Percentiles rank a stretch among this genome's conserved stretches.
These are phyloP conservation scores for Protobothrops mucrosquamatus DNA, from an alignment of 2,113 vertebrate genomes.

Conservation along the genomic window DNA sequence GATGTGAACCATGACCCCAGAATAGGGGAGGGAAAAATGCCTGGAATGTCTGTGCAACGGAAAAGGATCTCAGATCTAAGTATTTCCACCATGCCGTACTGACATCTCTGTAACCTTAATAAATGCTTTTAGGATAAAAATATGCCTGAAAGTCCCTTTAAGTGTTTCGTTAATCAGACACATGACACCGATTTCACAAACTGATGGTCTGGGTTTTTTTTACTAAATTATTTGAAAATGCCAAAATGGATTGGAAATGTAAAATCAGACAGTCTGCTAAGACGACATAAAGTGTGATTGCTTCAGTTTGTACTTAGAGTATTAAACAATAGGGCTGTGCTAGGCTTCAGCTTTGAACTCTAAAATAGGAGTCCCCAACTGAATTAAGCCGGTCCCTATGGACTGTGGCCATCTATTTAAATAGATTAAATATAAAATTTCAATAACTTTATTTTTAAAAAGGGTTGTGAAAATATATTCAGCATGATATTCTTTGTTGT, in stretches of 20 bases:
- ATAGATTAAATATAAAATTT: background rate
- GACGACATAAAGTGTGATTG: background rate
- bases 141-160: too few relatives aligned
- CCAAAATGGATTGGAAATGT: background rate
- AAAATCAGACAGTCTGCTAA: background rate
- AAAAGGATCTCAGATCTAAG: too few relatives aligned
- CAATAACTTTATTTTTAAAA: background rate
- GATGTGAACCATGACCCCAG: too few relatives aligned
- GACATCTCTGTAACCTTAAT: too few relatives aligned
- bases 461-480: background rate
- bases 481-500: constrained; percentile 21
- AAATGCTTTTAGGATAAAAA: too few relatives aligned
- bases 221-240: background rate
- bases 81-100: too few relatives aligned
- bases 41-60: too few relatives aligned
- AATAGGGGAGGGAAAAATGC: too few relatives aligned
- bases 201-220: background rate
- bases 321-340: background rate
- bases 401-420: background rate
- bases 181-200: too few relatives aligned
- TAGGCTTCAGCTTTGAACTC: background rate
- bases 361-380: background rate
- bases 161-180: too few relatives aligned
- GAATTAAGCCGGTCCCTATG: background rate
- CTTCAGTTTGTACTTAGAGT: background rate